Evolutionary conservation across 2,797 vertebrate species (phyloP).

Genomic region (Diglossa cyanea): DNA sequence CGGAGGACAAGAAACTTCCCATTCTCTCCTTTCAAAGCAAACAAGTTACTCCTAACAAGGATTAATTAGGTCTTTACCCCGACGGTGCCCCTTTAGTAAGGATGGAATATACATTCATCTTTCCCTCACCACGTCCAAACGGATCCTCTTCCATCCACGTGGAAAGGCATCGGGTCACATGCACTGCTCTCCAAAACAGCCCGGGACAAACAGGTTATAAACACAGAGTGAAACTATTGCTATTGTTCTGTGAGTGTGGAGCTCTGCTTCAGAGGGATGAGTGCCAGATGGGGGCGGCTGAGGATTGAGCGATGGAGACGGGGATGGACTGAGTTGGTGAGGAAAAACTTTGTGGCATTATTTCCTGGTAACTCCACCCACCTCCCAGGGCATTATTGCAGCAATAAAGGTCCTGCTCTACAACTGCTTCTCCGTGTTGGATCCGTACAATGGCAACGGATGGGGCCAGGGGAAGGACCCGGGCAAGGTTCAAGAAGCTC

Average conservation of each 20-base stretch:
- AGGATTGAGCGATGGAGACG: not conserved
- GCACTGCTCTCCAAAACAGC: slow-evolving; percentile 20
- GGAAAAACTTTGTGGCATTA: not conserved
- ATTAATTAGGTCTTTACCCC: not conserved
- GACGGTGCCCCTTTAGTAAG: slow-evolving; percentile 23
- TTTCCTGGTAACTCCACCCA: slow-evolving; percentile 42
- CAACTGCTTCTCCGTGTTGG: slow-evolving; percentile 37
- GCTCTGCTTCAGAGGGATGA: slow-evolving; percentile 24
- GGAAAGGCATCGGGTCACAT: slow-evolving; percentile 10
- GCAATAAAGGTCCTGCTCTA: slow-evolving; percentile 53
- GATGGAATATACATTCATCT: slow-evolving; percentile 20
- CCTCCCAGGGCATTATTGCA: slow-evolving; percentile 71
- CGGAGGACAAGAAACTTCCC: not conserved
- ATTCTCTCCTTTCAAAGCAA: not conserved
- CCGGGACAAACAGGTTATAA: slow-evolving; percentile 17
- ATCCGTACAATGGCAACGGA: slow-evolving; percentile 20
- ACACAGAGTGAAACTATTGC: slow-evolving; percentile 73
- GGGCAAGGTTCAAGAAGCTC: slow-evolving; percentile 28
- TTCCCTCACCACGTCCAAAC: not conserved
- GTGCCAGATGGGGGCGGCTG: slow-evolving; percentile 21
- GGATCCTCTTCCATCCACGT: not conserved
- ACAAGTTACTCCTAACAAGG: not conserved
- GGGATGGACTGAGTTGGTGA: not conserved
- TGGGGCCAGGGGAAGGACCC: not conserved
- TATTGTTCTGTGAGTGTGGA: slow-evolving; percentile 68